phyloP scores from a whole-genome alignment of 1,140 invertebrate genomes.

The Drosophila rufa region DNA sequence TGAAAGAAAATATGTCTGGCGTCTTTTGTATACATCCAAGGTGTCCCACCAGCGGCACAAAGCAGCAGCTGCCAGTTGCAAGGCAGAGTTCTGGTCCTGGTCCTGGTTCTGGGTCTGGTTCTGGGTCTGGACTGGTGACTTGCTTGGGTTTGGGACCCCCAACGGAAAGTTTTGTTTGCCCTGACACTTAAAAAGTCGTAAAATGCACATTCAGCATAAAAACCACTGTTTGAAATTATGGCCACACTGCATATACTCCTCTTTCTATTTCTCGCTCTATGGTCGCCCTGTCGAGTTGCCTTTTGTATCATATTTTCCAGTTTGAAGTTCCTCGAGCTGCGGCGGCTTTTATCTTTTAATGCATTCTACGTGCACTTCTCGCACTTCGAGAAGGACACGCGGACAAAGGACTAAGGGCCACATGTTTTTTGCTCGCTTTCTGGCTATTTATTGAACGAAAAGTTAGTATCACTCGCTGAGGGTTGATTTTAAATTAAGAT shows the following conservation, averaged over 20 bases:
- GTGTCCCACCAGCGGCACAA: conserved; percentile 39
- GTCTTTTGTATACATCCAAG: conserved; percentile 59
- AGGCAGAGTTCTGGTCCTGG: conserved; percentile 13
- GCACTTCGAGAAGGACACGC: conserved; percentile 8
- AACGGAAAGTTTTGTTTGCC: conserved; percentile 72
- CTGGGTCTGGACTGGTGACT: conserved; percentile 1
- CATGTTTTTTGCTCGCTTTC: conserved; percentile 1
- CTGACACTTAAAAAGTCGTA: conserved; percentile 81
- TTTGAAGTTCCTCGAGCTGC: conserved; percentile 56
- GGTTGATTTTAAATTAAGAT: conserved; percentile 36
- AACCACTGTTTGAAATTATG: conserved; percentile 75
- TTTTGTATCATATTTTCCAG: conserved; percentile 65
- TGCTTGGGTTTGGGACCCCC: conserved; percentile 23
- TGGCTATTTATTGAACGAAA: conserved; percentile 37
- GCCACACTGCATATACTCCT: conserved; percentile 54
- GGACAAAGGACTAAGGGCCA: conserved; percentile 7
- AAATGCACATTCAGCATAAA: conserved; percentile 79
- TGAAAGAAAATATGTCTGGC: conserved; percentile 68
- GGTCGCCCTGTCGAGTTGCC: conserved; percentile 12
- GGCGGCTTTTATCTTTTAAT: conserved; percentile 72
- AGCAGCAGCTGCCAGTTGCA: conserved; percentile 56
- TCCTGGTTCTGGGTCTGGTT: not conserved
- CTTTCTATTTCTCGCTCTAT: conserved; percentile 18
- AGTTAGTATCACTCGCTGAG: conserved; percentile 20
- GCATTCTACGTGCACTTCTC: conserved; percentile 64